Base-by-base conservation (phyloP, 2,797 vertebrate species). In the Myiotriccus ornatus region DNA sequence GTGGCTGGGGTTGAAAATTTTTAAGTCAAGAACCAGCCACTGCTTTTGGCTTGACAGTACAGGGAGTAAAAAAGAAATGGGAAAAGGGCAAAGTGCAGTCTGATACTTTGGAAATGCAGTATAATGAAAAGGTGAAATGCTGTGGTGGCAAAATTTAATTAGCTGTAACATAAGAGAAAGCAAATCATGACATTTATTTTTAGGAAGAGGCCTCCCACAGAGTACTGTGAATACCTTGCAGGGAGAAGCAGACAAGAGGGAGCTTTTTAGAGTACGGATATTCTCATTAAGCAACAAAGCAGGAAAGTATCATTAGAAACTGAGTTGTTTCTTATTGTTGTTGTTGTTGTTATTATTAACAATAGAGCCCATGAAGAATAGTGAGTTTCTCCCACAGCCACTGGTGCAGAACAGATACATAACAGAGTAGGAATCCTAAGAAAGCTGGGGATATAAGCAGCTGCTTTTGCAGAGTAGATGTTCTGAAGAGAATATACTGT, bases 171-270 rank as follows among this genome's bases (percentile, higher is more conserved):
- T 90, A 87, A 92, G 64, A 91, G 84, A 89, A 95, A 96, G 88
- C 88, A 86, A 94, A 95, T 81, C 3, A 63, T 90, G 76, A n/a
- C 62, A 78, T 88, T 94, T 96, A 90, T 96, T 96, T 97, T 97
- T 92, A 85, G 94, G 89, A 81, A 67, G 47, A 84, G 92, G 39
- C 67, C 70, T 94, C 79, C 94, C 67, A 79, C 83, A 53, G 76
- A 75, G 86, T 94, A 27, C n/a, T 76, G 16, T 44, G 86, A 92
- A 68, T 92, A 95, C 70, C 55, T 95, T 95, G 71, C 44, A 75
- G 80, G 53, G 53, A 84, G 74, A 86, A 44, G 43, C 63, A 83
- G 47, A 43, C 23, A 50, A 35, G 80, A 65, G 55, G 62, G 46
- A 15, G 30, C 32, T 80, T 73, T 87, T 90, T 43, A 44, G 67